phyloP scores from a whole-genome alignment of 2,888 invertebrate genomes.

The Chloroclysta siterata region DNA sequence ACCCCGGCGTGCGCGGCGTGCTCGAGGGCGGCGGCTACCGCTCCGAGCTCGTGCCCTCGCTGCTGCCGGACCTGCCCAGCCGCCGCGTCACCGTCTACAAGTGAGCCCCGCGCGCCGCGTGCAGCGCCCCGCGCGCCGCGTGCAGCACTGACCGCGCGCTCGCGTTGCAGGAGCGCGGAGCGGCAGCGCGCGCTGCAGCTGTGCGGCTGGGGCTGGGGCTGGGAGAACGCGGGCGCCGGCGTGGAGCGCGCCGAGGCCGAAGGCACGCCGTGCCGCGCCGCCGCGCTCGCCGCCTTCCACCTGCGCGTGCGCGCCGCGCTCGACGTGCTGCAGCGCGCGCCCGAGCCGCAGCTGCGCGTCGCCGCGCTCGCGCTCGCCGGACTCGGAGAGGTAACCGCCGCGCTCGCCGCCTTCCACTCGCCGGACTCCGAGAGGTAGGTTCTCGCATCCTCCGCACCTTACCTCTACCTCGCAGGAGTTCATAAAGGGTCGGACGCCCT shows the following conservation, averaged over 20 bases:
- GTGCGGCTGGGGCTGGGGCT: slow-evolving; percentile 96
- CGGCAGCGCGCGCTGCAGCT: slow-evolving; percentile 92
- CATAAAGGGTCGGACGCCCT: too few species aligned
- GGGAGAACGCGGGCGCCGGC: slow-evolving; percentile 83
- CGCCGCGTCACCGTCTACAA: slow-evolving; percentile 71
- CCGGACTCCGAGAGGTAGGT: too few species aligned
- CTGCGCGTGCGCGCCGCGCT: slow-evolving; percentile 93
- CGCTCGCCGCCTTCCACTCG: too few species aligned
- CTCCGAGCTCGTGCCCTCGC: slow-evolving; percentile 86
- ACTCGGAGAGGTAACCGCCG: slow-evolving; percentile 68
- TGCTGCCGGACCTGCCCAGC: slow-evolving; percentile 87
- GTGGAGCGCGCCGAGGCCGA: slow-evolving; percentile 88
- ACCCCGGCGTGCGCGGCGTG: slow-evolving; percentile 87
- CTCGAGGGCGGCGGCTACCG: slow-evolving; percentile 82
- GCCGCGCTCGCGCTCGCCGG: slow-evolving; percentile 87
- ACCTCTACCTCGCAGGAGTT: too few species aligned
- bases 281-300: slow-evolving; percentile 96
- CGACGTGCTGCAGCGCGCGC: slow-evolving; percentile 91
- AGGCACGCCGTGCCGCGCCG: slow-evolving; percentile 90
- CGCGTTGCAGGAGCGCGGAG: slow-evolving; percentile 86
- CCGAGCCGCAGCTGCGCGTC: slow-evolving; percentile 66
- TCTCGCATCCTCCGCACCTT: too few species aligned
- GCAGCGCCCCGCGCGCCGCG: neutral
- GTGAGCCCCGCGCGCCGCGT: slow-evolving; percentile 32
- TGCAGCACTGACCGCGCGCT: neutral